Percentiles rank a stretch among this genome's conserved stretches.
phyloP scores from a whole-genome alignment of 92 coral and sea anemone species.

The Zoanthus gigantus region DNA sequence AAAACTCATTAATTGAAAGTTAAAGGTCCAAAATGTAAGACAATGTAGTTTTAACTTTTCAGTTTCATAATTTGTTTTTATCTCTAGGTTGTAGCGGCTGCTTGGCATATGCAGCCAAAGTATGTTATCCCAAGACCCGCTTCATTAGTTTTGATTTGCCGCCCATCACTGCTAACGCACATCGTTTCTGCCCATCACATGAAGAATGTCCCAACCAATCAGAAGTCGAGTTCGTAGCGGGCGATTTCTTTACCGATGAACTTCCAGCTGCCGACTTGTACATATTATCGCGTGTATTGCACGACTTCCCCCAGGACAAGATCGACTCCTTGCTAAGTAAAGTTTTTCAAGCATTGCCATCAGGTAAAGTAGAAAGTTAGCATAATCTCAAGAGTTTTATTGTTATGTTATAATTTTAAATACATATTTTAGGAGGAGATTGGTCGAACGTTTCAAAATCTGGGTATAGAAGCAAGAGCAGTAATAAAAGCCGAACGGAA shows the following conservation, averaged over 20 bases:
- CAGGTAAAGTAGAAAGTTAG: neutral
- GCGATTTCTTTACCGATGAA: conserved; percentile 40
- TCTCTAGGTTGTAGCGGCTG: conserved; percentile 38
- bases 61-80: too few species aligned
- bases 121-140: conserved; percentile 7
- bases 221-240: conserved; percentile 31
- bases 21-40: too few species aligned
- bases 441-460: too few species aligned
- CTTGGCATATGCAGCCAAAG: conserved; percentile 33
- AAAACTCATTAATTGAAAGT: too few species aligned
- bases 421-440: too few species aligned
- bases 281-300: conserved; percentile 41
- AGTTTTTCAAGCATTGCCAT: conserved; percentile 23
- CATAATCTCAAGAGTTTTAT: neutral
- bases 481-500: too few species aligned
- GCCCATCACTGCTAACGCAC: conserved; percentile 13
- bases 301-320: conserved; percentile 38
- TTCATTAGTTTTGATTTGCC: conserved; percentile 33
- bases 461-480: too few species aligned
- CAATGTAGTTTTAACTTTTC: too few species aligned
- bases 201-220: conserved; percentile 47
- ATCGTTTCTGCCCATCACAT: conserved; percentile 26
- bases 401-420: too few species aligned
- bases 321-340: conserved; percentile 32
- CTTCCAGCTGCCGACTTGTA: conserved; percentile 37